Evolutionary conservation across 1,140 invertebrate genomes (phyloP).

Genomic region (Drosophila kurseongensis): DNA sequence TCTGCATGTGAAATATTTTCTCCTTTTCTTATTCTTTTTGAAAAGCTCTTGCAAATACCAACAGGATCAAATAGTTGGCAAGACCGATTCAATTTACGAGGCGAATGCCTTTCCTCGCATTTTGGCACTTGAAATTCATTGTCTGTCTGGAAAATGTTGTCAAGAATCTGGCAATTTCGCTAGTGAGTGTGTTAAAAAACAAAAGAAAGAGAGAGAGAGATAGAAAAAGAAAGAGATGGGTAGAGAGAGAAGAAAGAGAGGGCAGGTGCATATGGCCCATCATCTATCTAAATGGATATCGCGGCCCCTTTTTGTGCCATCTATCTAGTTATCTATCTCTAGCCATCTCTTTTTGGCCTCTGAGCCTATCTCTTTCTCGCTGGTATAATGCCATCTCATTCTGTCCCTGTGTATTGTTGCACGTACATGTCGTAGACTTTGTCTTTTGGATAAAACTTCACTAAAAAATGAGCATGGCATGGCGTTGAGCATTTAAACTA

Average conservation of each 20-base stretch:
- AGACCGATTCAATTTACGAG: constrained; percentile 25
- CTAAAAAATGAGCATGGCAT: constrained; percentile 82
- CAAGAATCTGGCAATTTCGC: constrained; percentile 39
- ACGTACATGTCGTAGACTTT: constrained; percentile 79
- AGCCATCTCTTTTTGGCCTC: constrained; percentile 9
- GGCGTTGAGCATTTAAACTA: constrained; percentile 82
- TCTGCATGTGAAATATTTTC: not conserved
- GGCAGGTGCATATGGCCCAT: constrained; percentile 43
- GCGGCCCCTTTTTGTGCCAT: constrained; percentile 28
- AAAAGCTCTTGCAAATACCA: not conserved
- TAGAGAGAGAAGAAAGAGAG: not conserved
- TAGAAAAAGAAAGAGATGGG: not conserved
- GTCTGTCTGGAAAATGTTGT: constrained; percentile 45
- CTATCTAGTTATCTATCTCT: constrained; percentile 46
- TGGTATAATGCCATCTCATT: constrained; percentile 10
- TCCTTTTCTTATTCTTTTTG: not conserved
- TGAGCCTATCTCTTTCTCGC: not conserved
- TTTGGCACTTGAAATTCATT: constrained; percentile 69
- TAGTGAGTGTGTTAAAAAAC: constrained; percentile 3
- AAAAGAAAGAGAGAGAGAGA: not conserved
- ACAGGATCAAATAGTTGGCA: constrained; percentile 17
- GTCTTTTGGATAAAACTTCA: constrained; percentile 77
- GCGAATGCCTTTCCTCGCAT: not conserved
- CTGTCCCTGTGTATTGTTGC: constrained; percentile 61
- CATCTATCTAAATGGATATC: constrained; percentile 78